A percentile compares a stretch with the other conserved stretches of the same genome.
Evolutionary conservation across 2,888 invertebrate genomes (phyloP).

Genomic region (Pecten maximus): DNA sequence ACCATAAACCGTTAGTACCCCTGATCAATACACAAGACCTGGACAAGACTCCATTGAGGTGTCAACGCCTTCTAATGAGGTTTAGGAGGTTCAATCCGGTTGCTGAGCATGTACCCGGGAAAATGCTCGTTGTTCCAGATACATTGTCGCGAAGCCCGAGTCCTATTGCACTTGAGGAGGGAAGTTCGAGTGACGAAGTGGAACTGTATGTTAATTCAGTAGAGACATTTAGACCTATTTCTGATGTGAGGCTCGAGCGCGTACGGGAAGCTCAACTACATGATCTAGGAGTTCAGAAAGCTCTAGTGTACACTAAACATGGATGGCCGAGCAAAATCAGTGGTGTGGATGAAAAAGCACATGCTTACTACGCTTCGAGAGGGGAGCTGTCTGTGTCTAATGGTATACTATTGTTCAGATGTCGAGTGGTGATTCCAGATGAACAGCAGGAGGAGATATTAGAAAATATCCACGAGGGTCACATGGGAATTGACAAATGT

Average conservation of each 20-base stretch:
- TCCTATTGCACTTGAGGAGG: not conserved
- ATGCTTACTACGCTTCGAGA: constrained; percentile 47
- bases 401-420: constrained; percentile 50
- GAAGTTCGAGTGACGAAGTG: constrained; percentile 38
- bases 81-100: constrained; percentile 50
- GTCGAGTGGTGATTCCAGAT: constrained; percentile 47
- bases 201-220: constrained; percentile 46
- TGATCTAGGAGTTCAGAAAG: constrained; percentile 42
- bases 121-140: constrained; percentile 58
- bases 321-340: constrained; percentile 55
- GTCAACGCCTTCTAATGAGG: not conserved
- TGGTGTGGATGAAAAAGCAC: constrained; percentile 35
- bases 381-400: constrained; percentile 49
- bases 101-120: constrained; percentile 51
- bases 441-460: constrained; percentile 51
- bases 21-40: too few relatives aligned
- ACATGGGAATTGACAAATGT: constrained; percentile 59
- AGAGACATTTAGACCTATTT: constrained; percentile 36
- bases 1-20: too few relatives aligned
- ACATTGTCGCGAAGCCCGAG: constrained; percentile 53
- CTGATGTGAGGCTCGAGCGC: constrained; percentile 45
- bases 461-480: constrained; percentile 58
- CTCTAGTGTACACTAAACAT: constrained; percentile 35
- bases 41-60: too few relatives aligned
- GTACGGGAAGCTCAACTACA: constrained; percentile 36